A percentile compares a stretch with the other conserved stretches of the same genome.
Evolutionary conservation across 2,797 vertebrate species (phyloP).

Genomic region (Thunnus albacares): DNA sequence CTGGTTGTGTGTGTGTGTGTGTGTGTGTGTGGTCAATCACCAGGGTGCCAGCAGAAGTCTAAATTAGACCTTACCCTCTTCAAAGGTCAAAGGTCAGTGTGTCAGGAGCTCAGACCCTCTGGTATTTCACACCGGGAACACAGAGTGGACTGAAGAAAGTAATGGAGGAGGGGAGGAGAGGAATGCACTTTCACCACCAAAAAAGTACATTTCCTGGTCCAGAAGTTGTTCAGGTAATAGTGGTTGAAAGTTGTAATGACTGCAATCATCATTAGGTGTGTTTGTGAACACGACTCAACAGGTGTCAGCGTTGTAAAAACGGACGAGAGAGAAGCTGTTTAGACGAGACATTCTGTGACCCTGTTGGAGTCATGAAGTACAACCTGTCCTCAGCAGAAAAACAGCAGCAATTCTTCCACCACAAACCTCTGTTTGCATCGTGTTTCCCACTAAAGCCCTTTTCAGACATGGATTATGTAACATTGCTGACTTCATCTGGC

Average conservation of each 20-base stretch:
- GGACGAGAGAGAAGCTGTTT: not conserved
- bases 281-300: not conserved
- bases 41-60: slow-evolving; percentile 62
- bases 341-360: not conserved
- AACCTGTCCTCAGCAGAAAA: not conserved
- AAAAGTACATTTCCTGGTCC: not conserved
- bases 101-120: slow-evolving; percentile 63
- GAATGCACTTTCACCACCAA: slow-evolving; percentile 44
- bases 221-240: not conserved
- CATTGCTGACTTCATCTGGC: not conserved
- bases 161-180: slow-evolving; percentile 1
- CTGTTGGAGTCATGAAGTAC: too few relatives aligned
- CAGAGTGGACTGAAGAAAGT: slow-evolving; percentile 33
- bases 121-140: slow-evolving; percentile 75
- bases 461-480: too few relatives aligned
- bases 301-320: slow-evolving; percentile 6
- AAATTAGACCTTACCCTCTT: slow-evolving; percentile 67
- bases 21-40: slow-evolving; percentile 58
- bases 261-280: not conserved
- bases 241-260: slow-evolving; percentile 1
- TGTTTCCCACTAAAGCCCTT: not conserved
- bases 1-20: slow-evolving; percentile 32
- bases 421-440: too few relatives aligned
- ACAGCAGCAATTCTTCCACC: too few relatives aligned
- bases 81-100: slow-evolving; percentile 71